These are phyloP conservation scores for Dysidea cf. avara DNA, from an alignment of 37 sponge, comb jelly and placozoan species.

Conservation along the genomic window DNA sequence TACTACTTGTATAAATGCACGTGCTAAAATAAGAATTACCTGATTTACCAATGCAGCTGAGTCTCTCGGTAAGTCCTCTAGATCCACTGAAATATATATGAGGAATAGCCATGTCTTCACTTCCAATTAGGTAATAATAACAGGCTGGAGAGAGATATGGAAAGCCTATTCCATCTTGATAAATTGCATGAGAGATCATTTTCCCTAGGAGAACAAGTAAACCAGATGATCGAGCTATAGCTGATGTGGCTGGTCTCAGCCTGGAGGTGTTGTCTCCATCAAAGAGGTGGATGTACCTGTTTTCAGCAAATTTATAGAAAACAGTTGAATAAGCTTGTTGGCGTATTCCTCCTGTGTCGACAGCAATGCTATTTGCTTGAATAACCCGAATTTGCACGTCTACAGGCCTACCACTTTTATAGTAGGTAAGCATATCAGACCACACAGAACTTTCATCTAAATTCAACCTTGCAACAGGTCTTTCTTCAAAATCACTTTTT, in stretches of 20 bases:
- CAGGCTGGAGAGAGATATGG: slow-evolving; percentile 32
- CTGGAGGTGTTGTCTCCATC: slow-evolving; percentile 4
- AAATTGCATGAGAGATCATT: slow-evolving; percentile 32
- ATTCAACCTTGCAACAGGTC: background rate
- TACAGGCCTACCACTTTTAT: background rate
- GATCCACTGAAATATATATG: no score
- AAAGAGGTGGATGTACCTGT: slow-evolving; percentile 14
- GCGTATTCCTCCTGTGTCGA: slow-evolving; percentile 35
- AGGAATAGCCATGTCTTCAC: no score
- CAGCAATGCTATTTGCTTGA: background rate
- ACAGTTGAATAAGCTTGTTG: slow-evolving; percentile 8
- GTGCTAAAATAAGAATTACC: no score
- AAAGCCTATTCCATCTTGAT: slow-evolving; percentile 42
- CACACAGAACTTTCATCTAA: slow-evolving; percentile 16
- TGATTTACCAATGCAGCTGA: no score
- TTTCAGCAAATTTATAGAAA: slow-evolving; percentile 1
- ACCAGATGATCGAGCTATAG: slow-evolving; percentile 23
- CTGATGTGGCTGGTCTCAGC: slow-evolving; percentile 6
- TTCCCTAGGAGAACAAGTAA: slow-evolving; percentile 12
- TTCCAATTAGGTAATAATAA: slow-evolving; percentile 28
- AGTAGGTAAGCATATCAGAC: slow-evolving; percentile 12
- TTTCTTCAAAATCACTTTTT: background rate
- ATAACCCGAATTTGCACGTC: background rate
- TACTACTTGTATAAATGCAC: no score
- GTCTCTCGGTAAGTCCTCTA: no score